These are phyloP conservation scores for Menidia menidia DNA, from an alignment of 2,797 vertebrate genomes.

Conservation along the genomic window DNA sequence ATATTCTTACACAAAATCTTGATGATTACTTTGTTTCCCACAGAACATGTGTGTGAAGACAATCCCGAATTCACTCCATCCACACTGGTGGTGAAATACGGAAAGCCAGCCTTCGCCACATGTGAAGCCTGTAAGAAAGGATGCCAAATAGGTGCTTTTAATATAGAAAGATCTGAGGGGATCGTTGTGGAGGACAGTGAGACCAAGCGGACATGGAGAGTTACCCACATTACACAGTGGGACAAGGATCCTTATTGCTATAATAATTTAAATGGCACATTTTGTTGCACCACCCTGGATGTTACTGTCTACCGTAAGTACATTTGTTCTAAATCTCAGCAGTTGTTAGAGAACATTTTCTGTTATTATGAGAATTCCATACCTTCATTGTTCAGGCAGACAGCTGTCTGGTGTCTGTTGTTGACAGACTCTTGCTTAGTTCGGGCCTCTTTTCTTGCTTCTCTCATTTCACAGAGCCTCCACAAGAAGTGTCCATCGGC, in stretches of 20 bases:
- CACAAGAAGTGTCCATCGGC: constrained; percentile 53
- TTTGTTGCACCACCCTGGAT: constrained; percentile 5
- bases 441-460: background rate
- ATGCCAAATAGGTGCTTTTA: rapidly evolving
- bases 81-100: constrained; percentile 46
- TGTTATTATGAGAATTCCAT: background rate
- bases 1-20: background rate
- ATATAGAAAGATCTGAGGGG: background rate
- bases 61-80: constrained; percentile 31
- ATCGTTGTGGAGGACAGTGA: rapidly evolving
- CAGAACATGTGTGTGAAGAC: constrained; percentile 13
- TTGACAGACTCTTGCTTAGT: background rate
- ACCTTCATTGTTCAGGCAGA: background rate
- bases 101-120: constrained; percentile 14
- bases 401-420: no score
- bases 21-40: background rate
- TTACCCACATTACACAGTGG: constrained; percentile 55
- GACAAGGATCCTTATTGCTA: constrained; percentile 14
- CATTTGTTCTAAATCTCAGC: background rate
- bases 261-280: rapidly evolving
- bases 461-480: constrained; percentile 52
- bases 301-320: constrained; percentile 72
- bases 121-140: constrained; percentile 24
- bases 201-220: constrained; percentile 36
- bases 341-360: background rate